Base-by-base conservation (phyloP, 2,888 invertebrate species). In the Drosophila differens region DNA sequence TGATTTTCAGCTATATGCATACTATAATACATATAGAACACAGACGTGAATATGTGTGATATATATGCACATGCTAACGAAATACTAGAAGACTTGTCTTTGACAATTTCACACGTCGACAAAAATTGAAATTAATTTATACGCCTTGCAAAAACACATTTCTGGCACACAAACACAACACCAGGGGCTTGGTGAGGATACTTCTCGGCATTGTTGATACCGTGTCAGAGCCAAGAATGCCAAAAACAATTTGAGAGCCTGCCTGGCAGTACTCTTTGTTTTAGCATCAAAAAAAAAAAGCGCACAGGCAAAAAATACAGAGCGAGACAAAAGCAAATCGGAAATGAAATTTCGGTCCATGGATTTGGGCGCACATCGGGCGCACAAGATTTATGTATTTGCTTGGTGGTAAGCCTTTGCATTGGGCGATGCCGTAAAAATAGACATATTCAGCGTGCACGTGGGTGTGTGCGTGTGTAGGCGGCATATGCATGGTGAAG, bases 121-220 rank as follows among this genome's bases (percentile, higher is more conserved):
- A 80, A 83, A 85, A 83, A 85, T 85, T 81, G 81, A 85, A 83
- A 83, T 83, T 85, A 83, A 83, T 83, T 83, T 83, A 83, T 83
- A 74, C 73, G 78, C 68, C 75, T 66, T 74, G 85, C 73, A 81
- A 83, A 85, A 83, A 75, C 58, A 83, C 77, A 83, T 66, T 71
- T 79, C 69, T 73, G 76, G 67, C 82, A 71, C 58, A 58, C 37
- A 66, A 33, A 35, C 25, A 25, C 64, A 32, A 33, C n/a, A 57
- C 33, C 35, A 54, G 58, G n/a, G 39, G 63, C 44, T 28, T 39
- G 57, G 44, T 49, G 49, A 59, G 74, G 49, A 44, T 44, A 28
- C 64, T 44, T 44, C 60, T 61, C 39, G 44, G 63, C 57, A 57
- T 59, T 74, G 69, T 68, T 74, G 79, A 58, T 69, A 69, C 58